phyloP scores from a whole-genome alignment of 2,888 invertebrate species.

The Acleris laterana region DNA sequence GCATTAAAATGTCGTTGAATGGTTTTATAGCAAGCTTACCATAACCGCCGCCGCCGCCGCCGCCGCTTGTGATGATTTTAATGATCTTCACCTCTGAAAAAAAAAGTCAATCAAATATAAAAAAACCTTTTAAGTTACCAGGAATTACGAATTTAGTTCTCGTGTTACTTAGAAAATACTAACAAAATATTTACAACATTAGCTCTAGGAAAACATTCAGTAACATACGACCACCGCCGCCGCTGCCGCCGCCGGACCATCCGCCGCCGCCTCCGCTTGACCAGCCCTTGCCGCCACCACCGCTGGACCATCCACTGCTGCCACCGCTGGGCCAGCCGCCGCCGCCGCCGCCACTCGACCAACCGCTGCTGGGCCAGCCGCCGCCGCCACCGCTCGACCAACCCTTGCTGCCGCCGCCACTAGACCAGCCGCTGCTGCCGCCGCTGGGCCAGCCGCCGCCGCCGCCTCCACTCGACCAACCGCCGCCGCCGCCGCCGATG shows the following conservation, averaged over 20 bases:
- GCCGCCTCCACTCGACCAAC: conserved; percentile 37
- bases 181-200: too few species aligned
- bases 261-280: conserved; percentile 46
- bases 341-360: conserved; percentile 18
- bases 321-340: conserved; percentile 50
- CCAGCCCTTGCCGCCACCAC: conserved; percentile 38
- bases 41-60: conserved; percentile 56
- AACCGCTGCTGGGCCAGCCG: conserved; percentile 44
- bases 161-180: too few species aligned
- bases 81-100: conserved; percentile 69
- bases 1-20: background rate
- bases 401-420: conserved; percentile 39
- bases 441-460: conserved; percentile 41
- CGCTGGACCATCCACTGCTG: conserved; percentile 48
- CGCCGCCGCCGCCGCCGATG: conserved; percentile 59
- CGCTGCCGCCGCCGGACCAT: conserved; percentile 49
- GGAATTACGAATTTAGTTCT: too few species aligned
- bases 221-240: conserved; percentile 47
- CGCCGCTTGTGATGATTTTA: conserved; percentile 65
- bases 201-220: too few species aligned
- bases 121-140: too few species aligned
- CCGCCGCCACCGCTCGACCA: conserved; percentile 42
- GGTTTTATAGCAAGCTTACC: conserved; percentile 47
- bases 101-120: conserved; percentile 15
- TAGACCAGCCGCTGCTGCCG: conserved; percentile 43